Evolutionary conservation across 2,797 vertebrate species (phyloP), one percentile per base, ranked within the genome.

Genomic region (Danio aesculapii): DNA sequence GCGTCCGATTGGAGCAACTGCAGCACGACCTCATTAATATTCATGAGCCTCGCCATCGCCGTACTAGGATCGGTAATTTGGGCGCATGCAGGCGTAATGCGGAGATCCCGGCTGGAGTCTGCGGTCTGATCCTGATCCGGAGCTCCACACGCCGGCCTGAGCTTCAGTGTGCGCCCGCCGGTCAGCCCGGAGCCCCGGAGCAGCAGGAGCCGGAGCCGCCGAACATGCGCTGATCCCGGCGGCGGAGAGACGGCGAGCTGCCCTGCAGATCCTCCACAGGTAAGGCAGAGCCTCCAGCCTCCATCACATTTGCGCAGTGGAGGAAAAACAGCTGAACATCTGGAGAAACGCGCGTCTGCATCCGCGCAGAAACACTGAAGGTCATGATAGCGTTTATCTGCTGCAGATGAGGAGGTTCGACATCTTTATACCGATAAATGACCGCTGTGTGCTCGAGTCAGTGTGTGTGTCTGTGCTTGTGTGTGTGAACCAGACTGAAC

Each of bases 11-110:
- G 61, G 70, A 64, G 2, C 10, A 47, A 30, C 61, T 16, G 49
- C 3, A 47, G 12, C 62, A 1, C 2, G n/a, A 3, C 1, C 39
- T 67, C 1, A 55, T 77, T 43, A 67, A 67, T 77, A 77, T 77
- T 77, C 75, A 66, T 55, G 39, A 39, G 57, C 5, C 11, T 0
- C 6, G 13, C 41, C 14, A 52, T 67, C 8, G 78, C 61, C 70
- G 61, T 81, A 30, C 68, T 81, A 81, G 70, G 61, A 43, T 81
- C 9, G 21, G 52, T 11, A 49, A 66, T 58, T 46, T 43, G 61
- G 88, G 90, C 85, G 90, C 92, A 91, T 63, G 85, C 90, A 85
- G 92, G 90, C 91, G 90, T 90, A 93, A 95, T 94, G 95, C 96
- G 93, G 93, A 84, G 88, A 90, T 88, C 86, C 88, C 77, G 90